A percentile compares a stretch with the other conserved stretches of the same genome.
These are phyloP conservation scores for Halichondria panicea DNA, from an alignment of 37 sponge, comb jelly and placozoan species.

Conservation along the genomic window DNA sequence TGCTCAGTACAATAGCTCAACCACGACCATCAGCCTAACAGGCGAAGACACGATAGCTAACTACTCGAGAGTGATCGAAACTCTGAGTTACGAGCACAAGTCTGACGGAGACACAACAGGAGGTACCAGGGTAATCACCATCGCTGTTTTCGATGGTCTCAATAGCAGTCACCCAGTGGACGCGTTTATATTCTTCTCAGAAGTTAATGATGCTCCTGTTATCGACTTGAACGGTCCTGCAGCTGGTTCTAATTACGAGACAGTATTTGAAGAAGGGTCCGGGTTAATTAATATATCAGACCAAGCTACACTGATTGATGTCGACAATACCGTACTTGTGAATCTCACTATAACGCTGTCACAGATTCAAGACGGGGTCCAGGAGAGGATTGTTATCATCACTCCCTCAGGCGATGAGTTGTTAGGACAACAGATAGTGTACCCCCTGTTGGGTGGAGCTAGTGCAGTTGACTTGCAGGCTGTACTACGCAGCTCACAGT, in stretches of 20 bases:
- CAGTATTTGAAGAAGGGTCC: conserved; percentile 39
- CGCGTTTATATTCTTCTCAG: conserved; percentile 29
- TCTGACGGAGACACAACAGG: conserved; percentile 16
- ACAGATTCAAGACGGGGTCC: conserved; percentile 19
- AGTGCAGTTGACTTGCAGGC: conserved; percentile 20
- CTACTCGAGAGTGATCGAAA: conserved; percentile 29
- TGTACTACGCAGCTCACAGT: conserved; percentile 39
- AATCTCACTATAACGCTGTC: conserved; percentile 22
- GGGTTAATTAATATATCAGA: conserved; percentile 7
- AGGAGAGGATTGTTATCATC: conserved; percentile 14
- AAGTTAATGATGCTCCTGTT: conserved; percentile 68
- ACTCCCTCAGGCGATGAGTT: neutral
- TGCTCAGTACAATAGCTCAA: neutral
- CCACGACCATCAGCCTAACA: conserved; percentile 22
- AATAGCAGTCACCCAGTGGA: conserved; percentile 2
- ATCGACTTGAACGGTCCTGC: conserved; percentile 34
- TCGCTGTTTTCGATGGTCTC: conserved; percentile 53
- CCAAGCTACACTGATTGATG: conserved; percentile 37
- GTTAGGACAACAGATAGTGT: neutral
- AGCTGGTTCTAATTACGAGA: neutral
- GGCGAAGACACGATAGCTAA: conserved; percentile 46
- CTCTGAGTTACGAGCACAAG: conserved; percentile 50
- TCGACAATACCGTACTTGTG: conserved; percentile 50
- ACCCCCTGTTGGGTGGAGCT: neutral
- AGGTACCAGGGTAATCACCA: conserved; percentile 35